Conservation (phyloP, 2,113 vertebrate species). For the Paraplagusia blochii region DNA sequence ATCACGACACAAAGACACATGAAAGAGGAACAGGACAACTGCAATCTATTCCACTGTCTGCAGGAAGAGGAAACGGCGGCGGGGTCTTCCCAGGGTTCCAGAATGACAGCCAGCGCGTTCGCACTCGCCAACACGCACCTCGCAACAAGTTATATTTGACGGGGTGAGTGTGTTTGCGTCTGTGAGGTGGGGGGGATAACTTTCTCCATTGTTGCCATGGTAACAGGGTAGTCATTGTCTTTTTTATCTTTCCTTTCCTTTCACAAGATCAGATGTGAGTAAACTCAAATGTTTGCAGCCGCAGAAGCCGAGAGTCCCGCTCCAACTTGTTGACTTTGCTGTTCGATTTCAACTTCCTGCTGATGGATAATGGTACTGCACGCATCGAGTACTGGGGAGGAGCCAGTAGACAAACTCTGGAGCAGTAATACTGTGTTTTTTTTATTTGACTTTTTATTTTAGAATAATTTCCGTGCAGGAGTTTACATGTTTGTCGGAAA, state of each 20-base stretch:
- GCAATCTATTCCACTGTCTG: slow-evolving; percentile 45
- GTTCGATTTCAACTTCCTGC: slow-evolving; percentile 25
- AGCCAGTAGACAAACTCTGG: slow-evolving; percentile 1
- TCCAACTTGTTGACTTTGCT: slow-evolving; percentile 38
- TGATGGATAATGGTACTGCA: slow-evolving; percentile 34
- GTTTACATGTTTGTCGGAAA: neutral
- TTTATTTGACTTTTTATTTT: slow-evolving; percentile 21
- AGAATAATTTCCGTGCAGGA: neutral
- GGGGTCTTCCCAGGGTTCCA: slow-evolving; percentile 37
- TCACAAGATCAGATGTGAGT: slow-evolving; percentile 56
- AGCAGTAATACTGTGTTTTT: slow-evolving; percentile 22
- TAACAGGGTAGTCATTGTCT: slow-evolving; percentile 56
- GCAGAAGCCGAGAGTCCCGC: slow-evolving; percentile 25
- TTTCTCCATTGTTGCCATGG: slow-evolving; percentile 71
- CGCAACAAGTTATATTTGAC: too few species aligned
- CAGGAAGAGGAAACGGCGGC: slow-evolving; percentile 31
- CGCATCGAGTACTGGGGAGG: slow-evolving; percentile 22
- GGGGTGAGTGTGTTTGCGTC: too few species aligned
- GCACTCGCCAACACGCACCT: slow-evolving; percentile 7
- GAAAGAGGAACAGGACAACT: slow-evolving; percentile 53
- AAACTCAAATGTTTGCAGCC: slow-evolving; percentile 52
- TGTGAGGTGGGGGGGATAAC: slow-evolving; percentile 1
- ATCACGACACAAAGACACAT: slow-evolving; percentile 32
- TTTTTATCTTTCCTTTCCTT: slow-evolving; percentile 19
- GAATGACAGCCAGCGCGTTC: slow-evolving; percentile 24